Conservation (phyloP, 2,888 invertebrate genomes). For the Leptogaster cylindrica region DNA sequence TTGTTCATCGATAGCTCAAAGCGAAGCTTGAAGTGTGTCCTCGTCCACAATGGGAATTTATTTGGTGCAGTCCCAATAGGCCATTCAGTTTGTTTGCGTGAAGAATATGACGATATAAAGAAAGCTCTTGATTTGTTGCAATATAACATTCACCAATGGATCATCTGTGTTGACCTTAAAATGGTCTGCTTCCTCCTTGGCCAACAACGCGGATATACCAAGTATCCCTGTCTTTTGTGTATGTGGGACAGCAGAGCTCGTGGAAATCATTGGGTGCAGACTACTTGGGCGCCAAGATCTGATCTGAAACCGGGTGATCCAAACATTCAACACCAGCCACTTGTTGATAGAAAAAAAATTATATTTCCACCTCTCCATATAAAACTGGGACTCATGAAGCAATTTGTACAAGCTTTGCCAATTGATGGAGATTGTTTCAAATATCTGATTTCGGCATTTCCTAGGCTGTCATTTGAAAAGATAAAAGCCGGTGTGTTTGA, state of each 20-base stretch:
- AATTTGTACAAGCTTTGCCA: too few relatives aligned
- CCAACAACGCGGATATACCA: slow-evolving; percentile 24
- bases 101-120: slow-evolving; percentile 33
- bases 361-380: too few relatives aligned
- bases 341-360: too few relatives aligned
- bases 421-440: too few relatives aligned
- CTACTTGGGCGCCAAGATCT: too few relatives aligned
- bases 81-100: slow-evolving; percentile 36
- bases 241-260: slow-evolving; percentile 19
- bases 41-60: slow-evolving; percentile 43
- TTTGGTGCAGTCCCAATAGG: slow-evolving; percentile 39
- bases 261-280: too few relatives aligned
- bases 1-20: slow-evolving; percentile 44
- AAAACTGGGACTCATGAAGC: too few relatives aligned
- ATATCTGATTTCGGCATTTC: too few relatives aligned
- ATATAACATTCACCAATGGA: slow-evolving; percentile 23
- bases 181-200: slow-evolving; percentile 19
- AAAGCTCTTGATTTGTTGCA: slow-evolving; percentile 7
- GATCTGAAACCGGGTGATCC: too few relatives aligned
- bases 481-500: too few relatives aligned
- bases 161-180: slow-evolving; percentile 29
- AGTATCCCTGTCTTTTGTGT: slow-evolving; percentile 19
- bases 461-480: too few relatives aligned
- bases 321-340: too few relatives aligned
- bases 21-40: slow-evolving; percentile 42